phyloP scores from a whole-genome alignment of 1,140 invertebrate genomes.

The Oppia nitens region DNA sequence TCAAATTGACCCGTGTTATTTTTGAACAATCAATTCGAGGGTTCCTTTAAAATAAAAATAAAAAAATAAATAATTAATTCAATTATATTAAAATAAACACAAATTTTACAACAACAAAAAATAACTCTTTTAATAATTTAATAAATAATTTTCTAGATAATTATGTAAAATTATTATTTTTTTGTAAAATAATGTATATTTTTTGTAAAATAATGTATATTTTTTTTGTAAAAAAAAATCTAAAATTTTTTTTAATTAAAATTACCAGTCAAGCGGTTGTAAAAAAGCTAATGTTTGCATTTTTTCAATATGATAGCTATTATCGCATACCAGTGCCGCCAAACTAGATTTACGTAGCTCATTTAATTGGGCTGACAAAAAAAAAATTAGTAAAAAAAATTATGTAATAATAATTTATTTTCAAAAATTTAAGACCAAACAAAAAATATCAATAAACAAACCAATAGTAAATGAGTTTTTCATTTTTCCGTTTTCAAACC shows the following conservation, averaged over 20 bases:
- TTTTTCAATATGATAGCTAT: constrained; percentile 44
- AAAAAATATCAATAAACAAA: constrained; percentile 5
- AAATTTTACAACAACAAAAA: background rate
- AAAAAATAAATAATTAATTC: background rate
- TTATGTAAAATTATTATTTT: too few relatives aligned
- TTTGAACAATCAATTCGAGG: constrained; percentile 5
- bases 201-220: too few relatives aligned
- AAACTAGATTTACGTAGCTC: constrained; percentile 79
- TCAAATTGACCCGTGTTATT: constrained; percentile 10
- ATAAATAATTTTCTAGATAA: too few relatives aligned
- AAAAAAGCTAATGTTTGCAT: constrained; percentile 16
- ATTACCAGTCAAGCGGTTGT: background rate
- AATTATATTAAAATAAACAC: background rate
- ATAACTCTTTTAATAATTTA: background rate
- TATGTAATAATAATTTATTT: background rate
- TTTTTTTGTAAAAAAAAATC: too few relatives aligned
- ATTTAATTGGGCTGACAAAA: constrained; percentile 44
- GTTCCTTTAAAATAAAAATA: constrained; percentile 4
- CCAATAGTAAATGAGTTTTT: constrained; percentile 20
- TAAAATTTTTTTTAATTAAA: too few relatives aligned
- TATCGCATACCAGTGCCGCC: constrained; percentile 77
- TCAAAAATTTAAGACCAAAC: too few relatives aligned
- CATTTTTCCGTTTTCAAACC: constrained; percentile 26
- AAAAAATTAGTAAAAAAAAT: background rate
- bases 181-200: too few relatives aligned